Evolutionary conservation across 1,140 invertebrate species (phyloP).

Genomic region (Pachyrhynchus sulphureomaculatus): DNA sequence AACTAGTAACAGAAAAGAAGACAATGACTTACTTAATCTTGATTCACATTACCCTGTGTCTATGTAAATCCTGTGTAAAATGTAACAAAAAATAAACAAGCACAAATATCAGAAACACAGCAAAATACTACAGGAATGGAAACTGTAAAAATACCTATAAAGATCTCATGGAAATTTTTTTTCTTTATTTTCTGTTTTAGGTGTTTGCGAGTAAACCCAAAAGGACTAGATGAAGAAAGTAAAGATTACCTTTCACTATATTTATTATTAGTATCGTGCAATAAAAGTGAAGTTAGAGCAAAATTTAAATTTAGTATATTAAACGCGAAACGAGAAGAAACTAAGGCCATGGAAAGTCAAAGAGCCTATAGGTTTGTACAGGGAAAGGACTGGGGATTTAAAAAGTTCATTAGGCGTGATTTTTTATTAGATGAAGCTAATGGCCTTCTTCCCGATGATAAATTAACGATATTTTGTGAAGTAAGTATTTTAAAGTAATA

Average conservation of each 20-base stretch:
- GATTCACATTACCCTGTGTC: too few relatives aligned
- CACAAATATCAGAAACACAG: too few relatives aligned
- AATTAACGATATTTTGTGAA: slow-evolving; percentile 99
- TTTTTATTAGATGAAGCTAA: slow-evolving; percentile 98
- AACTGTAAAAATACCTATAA: too few relatives aligned
- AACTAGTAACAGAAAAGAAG: too few relatives aligned
- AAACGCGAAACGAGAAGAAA: slow-evolving; percentile 99
- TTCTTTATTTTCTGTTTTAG: slow-evolving; percentile 60
- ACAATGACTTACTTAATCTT: too few relatives aligned
- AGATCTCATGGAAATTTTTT: too few relatives aligned
- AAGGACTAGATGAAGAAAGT: slow-evolving; percentile 99
- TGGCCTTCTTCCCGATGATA: slow-evolving; percentile 95
- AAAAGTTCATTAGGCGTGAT: slow-evolving; percentile 98
- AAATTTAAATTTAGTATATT: slow-evolving; percentile 99
- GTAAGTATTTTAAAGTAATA: slow-evolving; percentile 56
- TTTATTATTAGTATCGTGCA: slow-evolving; percentile 97
- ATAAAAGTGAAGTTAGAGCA: slow-evolving; percentile 98
- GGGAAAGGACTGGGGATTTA: slow-evolving; percentile 99
- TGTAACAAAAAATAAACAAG: too few relatives aligned
- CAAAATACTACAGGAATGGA: too few relatives aligned
- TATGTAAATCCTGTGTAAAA: too few relatives aligned
- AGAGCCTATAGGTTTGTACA: slow-evolving; percentile 97
- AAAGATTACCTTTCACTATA: slow-evolving; percentile 99
- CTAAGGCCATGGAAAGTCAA: slow-evolving; percentile 94
- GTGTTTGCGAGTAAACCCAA: slow-evolving; percentile 98